Conservation (phyloP, 2,113 vertebrate genomes). For the Paedocypris sp. region DNA sequence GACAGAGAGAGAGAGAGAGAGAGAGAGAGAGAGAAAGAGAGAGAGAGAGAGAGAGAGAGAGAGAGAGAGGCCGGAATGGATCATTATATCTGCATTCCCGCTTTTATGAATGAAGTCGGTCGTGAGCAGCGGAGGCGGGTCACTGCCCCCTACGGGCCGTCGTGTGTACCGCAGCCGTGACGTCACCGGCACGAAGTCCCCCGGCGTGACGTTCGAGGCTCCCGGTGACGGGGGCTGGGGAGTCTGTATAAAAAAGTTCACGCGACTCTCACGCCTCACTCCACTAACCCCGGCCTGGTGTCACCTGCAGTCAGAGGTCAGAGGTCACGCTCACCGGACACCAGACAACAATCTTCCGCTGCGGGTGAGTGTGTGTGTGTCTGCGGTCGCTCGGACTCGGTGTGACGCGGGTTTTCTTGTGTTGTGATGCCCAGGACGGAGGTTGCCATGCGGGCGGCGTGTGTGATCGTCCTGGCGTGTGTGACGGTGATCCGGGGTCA, state of each 20-base stretch:
- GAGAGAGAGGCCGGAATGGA: too few relatives aligned
- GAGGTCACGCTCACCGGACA: conserved; percentile 19
- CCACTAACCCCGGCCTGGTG: conserved; percentile 47
- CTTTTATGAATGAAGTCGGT: too few relatives aligned
- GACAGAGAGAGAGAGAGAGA: not conserved
- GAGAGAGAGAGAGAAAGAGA: too few relatives aligned
- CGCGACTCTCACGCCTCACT: conserved; percentile 44
- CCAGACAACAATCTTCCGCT: too few relatives aligned
- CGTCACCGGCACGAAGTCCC: conserved; percentile 52
- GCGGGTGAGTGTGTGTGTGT: too few relatives aligned
- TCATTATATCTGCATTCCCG: too few relatives aligned
- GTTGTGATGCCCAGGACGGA: conserved; percentile 34
- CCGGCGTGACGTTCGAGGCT: conserved; percentile 54
- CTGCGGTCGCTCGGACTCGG: too few relatives aligned
- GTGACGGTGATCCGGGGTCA: conserved; percentile 52
- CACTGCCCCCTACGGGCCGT: not conserved
- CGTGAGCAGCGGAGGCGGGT: not conserved
- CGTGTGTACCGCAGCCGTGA: conserved; percentile 44
- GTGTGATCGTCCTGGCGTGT: conserved; percentile 59
- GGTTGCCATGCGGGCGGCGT: conserved; percentile 60
- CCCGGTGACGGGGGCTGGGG: conserved; percentile 57
- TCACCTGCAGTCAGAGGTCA: conserved; percentile 36
- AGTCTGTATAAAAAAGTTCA: conserved; percentile 58
- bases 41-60: too few relatives aligned
- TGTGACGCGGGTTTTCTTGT: too few relatives aligned